Evolutionary conservation across 2,888 invertebrate species (phyloP).

Genomic region (Hyposoter dolosus): DNA sequence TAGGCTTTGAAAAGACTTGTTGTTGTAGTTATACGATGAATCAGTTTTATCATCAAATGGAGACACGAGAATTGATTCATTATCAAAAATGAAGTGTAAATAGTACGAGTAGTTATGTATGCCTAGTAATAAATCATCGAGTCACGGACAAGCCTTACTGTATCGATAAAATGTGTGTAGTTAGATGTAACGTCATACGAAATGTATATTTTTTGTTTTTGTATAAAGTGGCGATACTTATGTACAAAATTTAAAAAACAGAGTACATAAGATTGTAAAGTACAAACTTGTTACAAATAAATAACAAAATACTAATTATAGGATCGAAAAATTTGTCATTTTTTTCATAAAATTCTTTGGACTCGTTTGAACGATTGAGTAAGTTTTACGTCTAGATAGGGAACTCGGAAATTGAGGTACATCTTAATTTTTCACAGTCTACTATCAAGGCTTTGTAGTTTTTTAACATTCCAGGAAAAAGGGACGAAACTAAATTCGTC

Average conservation of each 20-base stretch:
- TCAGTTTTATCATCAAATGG: background rate
- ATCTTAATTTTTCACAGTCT: too few species aligned
- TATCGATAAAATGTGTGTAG: background rate
- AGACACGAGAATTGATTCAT: background rate
- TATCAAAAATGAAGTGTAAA: background rate
- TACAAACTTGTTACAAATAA: background rate
- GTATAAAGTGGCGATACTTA: background rate
- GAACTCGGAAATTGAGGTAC: too few species aligned
- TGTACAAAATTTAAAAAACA: background rate
- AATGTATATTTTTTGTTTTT: background rate
- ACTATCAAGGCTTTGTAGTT: background rate
- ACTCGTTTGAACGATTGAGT: background rate
- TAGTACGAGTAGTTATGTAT: background rate
- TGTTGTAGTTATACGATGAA: background rate
- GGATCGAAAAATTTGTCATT: background rate
- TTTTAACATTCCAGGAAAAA: background rate
- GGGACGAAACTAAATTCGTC: background rate
- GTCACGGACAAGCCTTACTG: background rate
- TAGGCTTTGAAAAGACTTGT: background rate
- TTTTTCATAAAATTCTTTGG: background rate
- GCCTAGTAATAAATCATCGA: background rate
- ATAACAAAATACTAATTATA: background rate
- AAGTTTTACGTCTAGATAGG: background rate
- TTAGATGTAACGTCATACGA: background rate
- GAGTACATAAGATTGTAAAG: background rate